Conservation (phyloP, 2,888 invertebrate species). For the Chaitophorus viminalis region DNA sequence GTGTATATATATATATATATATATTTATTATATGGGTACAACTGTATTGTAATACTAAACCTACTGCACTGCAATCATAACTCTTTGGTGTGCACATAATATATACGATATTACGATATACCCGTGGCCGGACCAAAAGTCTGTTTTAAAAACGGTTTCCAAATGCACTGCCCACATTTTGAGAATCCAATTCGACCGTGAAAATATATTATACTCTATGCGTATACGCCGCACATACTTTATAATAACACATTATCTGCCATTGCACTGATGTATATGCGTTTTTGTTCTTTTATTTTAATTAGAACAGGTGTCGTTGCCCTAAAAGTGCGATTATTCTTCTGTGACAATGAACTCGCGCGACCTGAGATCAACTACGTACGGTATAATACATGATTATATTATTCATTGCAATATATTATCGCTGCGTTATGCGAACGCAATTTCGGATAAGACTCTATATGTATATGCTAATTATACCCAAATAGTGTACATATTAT, state of each 20-base stretch:
- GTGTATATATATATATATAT: too few relatives aligned
- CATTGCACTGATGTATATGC: not conserved
- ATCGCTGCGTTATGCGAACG: conserved; percentile 19
- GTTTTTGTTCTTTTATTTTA: conserved; percentile 2
- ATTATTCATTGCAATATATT: conserved; percentile 12
- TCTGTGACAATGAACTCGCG: conserved; percentile 54
- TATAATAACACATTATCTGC: not conserved
- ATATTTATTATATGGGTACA: too few relatives aligned
- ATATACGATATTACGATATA: too few relatives aligned
- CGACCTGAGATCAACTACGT: conserved; percentile 46
- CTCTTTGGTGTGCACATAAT: too few relatives aligned
- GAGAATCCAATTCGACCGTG: not conserved
- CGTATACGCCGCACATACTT: not conserved
- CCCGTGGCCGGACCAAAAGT: too few relatives aligned
- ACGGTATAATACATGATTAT: too few relatives aligned
- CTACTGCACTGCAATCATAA: too few relatives aligned
- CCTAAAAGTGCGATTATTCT: conserved; percentile 31
- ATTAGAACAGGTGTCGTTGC: conserved; percentile 58
- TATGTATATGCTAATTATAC: too few relatives aligned
- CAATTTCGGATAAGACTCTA: conserved; percentile 16
- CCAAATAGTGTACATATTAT: not conserved
- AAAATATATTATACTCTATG: not conserved
- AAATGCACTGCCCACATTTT: not conserved
- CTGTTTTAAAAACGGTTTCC: not conserved
- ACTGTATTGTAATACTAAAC: too few relatives aligned